Evolutionary conservation across 2,113 vertebrate species (phyloP).

Genomic region (Mobula birostris): DNA sequence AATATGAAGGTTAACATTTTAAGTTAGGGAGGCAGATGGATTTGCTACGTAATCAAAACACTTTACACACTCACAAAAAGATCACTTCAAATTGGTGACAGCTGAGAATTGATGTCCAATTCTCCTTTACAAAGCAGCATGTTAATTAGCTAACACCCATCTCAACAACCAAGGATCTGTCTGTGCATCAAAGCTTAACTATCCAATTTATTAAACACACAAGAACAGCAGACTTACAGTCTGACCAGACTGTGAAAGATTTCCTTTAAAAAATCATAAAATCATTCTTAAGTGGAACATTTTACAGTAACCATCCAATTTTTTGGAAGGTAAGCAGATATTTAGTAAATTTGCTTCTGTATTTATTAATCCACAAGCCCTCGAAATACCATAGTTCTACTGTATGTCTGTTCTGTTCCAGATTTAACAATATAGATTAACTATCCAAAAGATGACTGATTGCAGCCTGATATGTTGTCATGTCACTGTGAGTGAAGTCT

Average conservation of each 20-base stretch:
- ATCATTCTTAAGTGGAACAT: neutral
- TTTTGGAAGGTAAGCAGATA: neutral
- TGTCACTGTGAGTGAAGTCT: neutral
- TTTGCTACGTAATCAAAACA: neutral
- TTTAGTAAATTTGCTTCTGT: no score
- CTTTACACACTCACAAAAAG: conserved; percentile 9
- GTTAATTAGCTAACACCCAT: conserved; percentile 31
- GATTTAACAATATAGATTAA: neutral
- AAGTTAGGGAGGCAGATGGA: conserved; percentile 24
- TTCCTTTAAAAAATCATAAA: neutral
- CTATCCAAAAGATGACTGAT: neutral
- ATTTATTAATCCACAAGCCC: neutral
- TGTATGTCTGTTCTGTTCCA: neutral
- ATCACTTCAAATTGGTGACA: conserved; percentile 27
- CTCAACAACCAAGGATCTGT: conserved; percentile 5
- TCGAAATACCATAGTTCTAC: neutral
- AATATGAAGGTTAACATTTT: conserved; percentile 25
- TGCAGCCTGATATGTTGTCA: neutral
- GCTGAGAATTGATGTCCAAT: conserved; percentile 20
- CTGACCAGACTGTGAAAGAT: neutral
- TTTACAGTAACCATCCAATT: neutral
- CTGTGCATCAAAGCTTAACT: conserved; percentile 26
- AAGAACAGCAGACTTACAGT: neutral
- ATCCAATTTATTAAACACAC: neutral
- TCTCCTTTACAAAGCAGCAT: conserved; percentile 29